These are phyloP conservation scores for Mythimna impura DNA, from an alignment of 2,888 invertebrate species.

Conservation along the genomic window DNA sequence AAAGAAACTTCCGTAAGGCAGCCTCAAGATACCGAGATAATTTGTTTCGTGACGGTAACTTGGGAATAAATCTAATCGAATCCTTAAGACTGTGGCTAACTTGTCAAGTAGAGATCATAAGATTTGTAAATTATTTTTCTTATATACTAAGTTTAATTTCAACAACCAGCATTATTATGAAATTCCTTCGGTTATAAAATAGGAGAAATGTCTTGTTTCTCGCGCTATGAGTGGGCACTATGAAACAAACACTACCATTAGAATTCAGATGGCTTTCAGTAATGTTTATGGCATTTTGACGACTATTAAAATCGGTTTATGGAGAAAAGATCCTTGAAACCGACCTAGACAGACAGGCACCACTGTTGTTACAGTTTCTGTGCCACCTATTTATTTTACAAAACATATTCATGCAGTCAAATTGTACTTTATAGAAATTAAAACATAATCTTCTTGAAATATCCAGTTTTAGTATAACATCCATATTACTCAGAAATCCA, in stretches of 20 bases:
- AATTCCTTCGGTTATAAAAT: neutral
- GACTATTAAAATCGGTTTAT: slow-evolving; percentile 42
- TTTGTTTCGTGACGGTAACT: slow-evolving; percentile 55
- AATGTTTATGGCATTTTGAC: slow-evolving; percentile 32
- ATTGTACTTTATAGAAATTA: neutral
- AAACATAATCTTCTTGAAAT: neutral
- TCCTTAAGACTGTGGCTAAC: slow-evolving; percentile 22
- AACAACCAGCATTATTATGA: neutral
- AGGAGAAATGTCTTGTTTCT: neutral
- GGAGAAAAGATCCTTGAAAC: slow-evolving; percentile 37
- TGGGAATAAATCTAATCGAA: slow-evolving; percentile 51
- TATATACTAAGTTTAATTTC: neutral
- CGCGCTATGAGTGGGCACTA: slow-evolving; percentile 6
- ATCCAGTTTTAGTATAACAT: neutral
- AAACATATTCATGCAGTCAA: neutral
- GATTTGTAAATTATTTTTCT: slow-evolving; percentile 3
- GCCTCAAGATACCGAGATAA: slow-evolving; percentile 50
- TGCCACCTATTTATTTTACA: neutral
- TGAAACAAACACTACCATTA: slow-evolving; percentile 34
- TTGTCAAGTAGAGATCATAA: slow-evolving; percentile 27
- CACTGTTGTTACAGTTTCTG: slow-evolving; percentile 2
- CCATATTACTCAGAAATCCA: slow-evolving; percentile 3
- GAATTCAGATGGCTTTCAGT: slow-evolving; percentile 33
- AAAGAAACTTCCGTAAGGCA: slow-evolving; percentile 53
- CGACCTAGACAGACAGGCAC: slow-evolving; percentile 44